Evolutionary conservation across 1,140 invertebrate species (phyloP).

Genomic region (Littorina saxatilis): DNA sequence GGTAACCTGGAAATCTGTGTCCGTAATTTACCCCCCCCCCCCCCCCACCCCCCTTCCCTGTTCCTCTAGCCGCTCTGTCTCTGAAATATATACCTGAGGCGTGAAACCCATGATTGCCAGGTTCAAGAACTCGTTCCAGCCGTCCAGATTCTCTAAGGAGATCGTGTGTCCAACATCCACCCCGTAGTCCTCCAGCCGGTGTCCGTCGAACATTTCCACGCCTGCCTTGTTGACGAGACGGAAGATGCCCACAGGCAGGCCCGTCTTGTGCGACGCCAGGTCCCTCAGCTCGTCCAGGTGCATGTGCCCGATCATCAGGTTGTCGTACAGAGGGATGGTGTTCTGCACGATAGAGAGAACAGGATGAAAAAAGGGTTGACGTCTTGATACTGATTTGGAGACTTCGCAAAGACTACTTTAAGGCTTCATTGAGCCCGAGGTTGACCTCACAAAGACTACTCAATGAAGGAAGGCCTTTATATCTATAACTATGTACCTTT

Average conservation of each 20-base stretch:
- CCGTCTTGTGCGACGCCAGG: constrained; percentile 66
- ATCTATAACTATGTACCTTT: neutral
- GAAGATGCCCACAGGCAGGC: constrained; percentile 73
- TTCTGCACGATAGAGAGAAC: no score
- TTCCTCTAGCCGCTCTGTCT: no score
- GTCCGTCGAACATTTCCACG: constrained; percentile 70
- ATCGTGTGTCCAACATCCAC: constrained; percentile 68
- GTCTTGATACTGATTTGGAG: no score
- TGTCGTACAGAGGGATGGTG: constrained; percentile 63
- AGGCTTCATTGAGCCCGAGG: no score
- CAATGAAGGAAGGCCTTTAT: neutral
- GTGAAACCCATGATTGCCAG: constrained; percentile 71
- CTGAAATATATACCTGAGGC: no score
- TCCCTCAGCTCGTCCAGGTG: constrained; percentile 58
- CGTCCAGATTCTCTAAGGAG: constrained; percentile 73
- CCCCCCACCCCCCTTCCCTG: neutral
- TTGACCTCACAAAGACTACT: no score
- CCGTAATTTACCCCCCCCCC: neutral
- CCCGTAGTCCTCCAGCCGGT: constrained; percentile 69
- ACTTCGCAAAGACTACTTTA: no score
- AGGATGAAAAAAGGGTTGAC: no score
- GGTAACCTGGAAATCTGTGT: neutral
- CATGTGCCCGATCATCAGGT: constrained; percentile 58
- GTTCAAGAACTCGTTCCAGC: constrained; percentile 74
- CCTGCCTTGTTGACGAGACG: constrained; percentile 61